These are phyloP conservation scores for Petrosia ficiformis DNA, from an alignment of 37 sponge, comb jelly and placozoan species.

Conservation along the genomic window DNA sequence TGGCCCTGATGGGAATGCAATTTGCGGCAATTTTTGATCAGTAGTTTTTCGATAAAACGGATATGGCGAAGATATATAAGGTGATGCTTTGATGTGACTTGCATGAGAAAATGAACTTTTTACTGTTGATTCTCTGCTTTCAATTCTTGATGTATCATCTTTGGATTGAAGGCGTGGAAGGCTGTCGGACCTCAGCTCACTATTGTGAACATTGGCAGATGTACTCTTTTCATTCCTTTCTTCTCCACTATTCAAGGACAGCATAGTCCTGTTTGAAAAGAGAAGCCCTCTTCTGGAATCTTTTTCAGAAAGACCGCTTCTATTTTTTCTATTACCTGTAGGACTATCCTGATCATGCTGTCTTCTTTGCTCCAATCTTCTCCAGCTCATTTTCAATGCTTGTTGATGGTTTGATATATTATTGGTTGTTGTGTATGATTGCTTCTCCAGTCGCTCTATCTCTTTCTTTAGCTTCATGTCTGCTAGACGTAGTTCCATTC, in stretches of 20 bases:
- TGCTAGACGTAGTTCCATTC: slow-evolving; percentile 31
- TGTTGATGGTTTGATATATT: slow-evolving; percentile 64
- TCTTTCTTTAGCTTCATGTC: slow-evolving; percentile 42
- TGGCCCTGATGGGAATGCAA: background rate
- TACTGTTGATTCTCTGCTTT: background rate
- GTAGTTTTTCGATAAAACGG: background rate
- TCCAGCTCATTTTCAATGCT: slow-evolving; percentile 59
- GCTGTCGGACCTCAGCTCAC: background rate
- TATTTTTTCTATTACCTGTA: background rate
- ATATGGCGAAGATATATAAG: background rate
- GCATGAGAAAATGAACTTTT: background rate
- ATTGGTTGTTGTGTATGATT: slow-evolving; percentile 35
- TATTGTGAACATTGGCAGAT: background rate
- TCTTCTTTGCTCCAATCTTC: slow-evolving; percentile 36
- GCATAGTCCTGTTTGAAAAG: slow-evolving; percentile 24
- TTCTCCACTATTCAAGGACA: slow-evolving; percentile 16
- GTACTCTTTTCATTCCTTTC: background rate
- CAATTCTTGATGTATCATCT: background rate
- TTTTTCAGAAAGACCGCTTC: background rate
- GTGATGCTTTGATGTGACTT: background rate
- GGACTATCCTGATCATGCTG: slow-evolving; percentile 14
- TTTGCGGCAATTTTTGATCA: background rate
- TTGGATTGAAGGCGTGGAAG: background rate
- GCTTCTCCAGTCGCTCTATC: slow-evolving; percentile 48
- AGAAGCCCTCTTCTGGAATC: slow-evolving; percentile 5